Base-by-base conservation (phyloP, 2,113 vertebrate genomes). In the Alethe castanea region DNA sequence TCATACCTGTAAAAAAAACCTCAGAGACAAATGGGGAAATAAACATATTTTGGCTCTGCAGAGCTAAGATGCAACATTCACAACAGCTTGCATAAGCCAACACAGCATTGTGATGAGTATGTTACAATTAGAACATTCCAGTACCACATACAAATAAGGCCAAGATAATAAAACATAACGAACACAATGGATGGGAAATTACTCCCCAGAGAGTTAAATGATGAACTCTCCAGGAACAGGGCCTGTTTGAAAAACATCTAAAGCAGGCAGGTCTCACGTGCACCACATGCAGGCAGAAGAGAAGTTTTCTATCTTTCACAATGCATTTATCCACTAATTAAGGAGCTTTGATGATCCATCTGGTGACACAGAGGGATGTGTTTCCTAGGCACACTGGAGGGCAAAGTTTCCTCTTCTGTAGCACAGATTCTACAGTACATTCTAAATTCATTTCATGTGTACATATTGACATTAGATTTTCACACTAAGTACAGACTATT, bases 261-360 rank as follows among this genome's bases (percentile, higher is more conserved):
- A 83, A 83, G 35, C 48, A 90, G 45, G 50, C 45, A 79, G 31
- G 48, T 90, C 45, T 90, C 66, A 82, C 4, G 0, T 72, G 70
- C 36, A 88, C 45, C 35, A 71, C 50, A 83, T 31, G 53, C 53
- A 95, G n/a, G 60, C 19, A 81, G 59, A 80, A 87, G 8, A 62
- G 14, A 60, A 81, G 38, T 71, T 79, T 80, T 76, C 69, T 80
- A 86, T 82, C 42, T 64, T 85, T 89, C 70, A 56, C 19, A 62
- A 60, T 23, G 22, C n/a, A 47, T 65, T 6, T n/a, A 90, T 77
- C 48, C 1, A 9, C 64, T 65, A 38, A 89, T 80, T 62, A 88
- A 74, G 62, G 25, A 91, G 84, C 88, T 96, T 66, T 94, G 67
- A 94, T 85, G 77, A 67, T 44, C 45, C 96, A 96, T 56, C 66